These are phyloP conservation scores for Oophaga sylvatica DNA, from an alignment of 2,797 vertebrate genomes.

Conservation along the genomic window DNA sequence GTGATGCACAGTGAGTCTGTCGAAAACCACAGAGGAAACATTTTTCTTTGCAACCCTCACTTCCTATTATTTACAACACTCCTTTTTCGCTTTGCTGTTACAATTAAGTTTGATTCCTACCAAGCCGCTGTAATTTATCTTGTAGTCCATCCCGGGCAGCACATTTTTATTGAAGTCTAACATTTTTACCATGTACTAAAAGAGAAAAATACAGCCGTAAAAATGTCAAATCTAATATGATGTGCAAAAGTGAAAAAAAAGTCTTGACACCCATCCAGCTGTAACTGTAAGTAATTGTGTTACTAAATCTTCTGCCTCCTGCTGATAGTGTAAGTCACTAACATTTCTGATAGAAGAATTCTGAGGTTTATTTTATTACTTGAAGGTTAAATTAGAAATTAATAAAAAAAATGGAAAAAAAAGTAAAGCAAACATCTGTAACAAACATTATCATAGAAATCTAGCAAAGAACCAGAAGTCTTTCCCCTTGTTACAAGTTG, in stretches of 20 bases:
- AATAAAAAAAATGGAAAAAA: neutral
- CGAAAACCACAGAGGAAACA: slow-evolving; percentile 2
- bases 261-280: slow-evolving; percentile 47
- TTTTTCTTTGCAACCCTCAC: slow-evolving; percentile 1
- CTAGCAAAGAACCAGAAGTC: neutral
- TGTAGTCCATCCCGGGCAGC: neutral
- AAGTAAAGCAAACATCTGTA: neutral
- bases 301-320: slow-evolving; percentile 38
- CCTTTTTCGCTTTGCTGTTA: neutral
- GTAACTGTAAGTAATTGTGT: slow-evolving; percentile 40
- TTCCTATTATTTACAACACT: slow-evolving; percentile 17
- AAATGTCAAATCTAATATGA: slow-evolving; percentile 50
- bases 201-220: slow-evolving; percentile 32
- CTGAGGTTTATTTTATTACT: slow-evolving; percentile 11
- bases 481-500: neutral
- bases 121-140: slow-evolving; percentile 10
- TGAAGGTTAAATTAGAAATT: neutral
- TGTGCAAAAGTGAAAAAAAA: slow-evolving; percentile 24
- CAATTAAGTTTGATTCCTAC: slow-evolving; percentile 24
- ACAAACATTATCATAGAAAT: neutral
- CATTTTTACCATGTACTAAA: slow-evolving; percentile 43
- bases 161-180: slow-evolving; percentile 41
- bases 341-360: slow-evolving; percentile 16
- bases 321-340: slow-evolving; percentile 1
- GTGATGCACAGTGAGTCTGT: neutral